Conservation (phyloP, 2,888 invertebrate species). For the Lumbricus terrestris region DNA sequence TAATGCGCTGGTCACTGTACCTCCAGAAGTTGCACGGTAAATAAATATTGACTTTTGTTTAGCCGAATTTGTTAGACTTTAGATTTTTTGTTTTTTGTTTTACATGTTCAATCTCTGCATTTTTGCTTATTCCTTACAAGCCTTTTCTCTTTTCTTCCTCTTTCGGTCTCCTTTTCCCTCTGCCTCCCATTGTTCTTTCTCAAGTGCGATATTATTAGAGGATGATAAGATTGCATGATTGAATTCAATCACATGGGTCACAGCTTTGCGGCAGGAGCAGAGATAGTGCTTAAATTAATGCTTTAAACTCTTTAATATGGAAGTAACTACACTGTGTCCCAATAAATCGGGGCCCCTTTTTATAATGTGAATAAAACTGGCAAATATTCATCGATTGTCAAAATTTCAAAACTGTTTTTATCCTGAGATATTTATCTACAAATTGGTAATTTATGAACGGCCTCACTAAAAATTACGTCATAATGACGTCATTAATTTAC, state of each 20-base stretch:
- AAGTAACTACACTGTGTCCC: not conserved
- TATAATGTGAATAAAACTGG: too few relatives aligned
- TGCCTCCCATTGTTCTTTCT: not conserved
- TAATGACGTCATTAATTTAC: too few relatives aligned
- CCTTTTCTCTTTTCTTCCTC: too few relatives aligned
- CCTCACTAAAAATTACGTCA: too few relatives aligned
- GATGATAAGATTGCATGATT: not conserved
- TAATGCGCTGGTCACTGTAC: conserved; percentile 50
- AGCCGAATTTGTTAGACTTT: not conserved
- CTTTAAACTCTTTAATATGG: not conserved
- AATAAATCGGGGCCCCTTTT: too few relatives aligned
- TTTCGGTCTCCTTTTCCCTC: too few relatives aligned
- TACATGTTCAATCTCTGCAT: not conserved
- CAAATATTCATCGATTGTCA: too few relatives aligned
- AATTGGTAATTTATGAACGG: too few relatives aligned
- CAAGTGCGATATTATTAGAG: not conserved
- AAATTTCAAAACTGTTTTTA: too few relatives aligned
- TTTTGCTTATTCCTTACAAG: not conserved
- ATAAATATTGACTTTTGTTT: conserved; percentile 24
- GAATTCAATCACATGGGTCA: not conserved
- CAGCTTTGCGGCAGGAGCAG: not conserved
- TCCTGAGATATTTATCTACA: too few relatives aligned
- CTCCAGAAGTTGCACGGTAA: conserved; percentile 55
- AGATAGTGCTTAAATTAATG: not conserved
- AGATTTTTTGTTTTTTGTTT: not conserved